These are phyloP conservation scores for Asarcornis scutulata DNA, from an alignment of 2,113 vertebrate genomes.

Conservation along the genomic window DNA sequence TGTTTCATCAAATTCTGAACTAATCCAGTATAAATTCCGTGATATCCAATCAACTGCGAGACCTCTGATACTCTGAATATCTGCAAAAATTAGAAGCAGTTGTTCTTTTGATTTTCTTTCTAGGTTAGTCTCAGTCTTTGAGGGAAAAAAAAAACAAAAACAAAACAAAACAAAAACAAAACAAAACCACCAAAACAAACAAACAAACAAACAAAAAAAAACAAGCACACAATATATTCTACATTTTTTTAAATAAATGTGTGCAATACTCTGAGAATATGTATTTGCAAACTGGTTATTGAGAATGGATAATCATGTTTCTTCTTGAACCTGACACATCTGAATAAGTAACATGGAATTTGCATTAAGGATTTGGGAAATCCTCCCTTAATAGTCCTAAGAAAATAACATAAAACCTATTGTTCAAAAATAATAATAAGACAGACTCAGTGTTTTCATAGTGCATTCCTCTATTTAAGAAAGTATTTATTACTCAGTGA, in stretches of 20 bases:
- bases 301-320: constrained; percentile 51
- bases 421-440: constrained; percentile 5
- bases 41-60: constrained; percentile 97
- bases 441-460: background rate
- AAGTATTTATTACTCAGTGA: background rate
- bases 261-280: constrained; percentile 44
- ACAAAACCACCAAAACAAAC: too few relatives aligned
- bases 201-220: too few relatives aligned
- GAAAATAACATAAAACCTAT: background rate
- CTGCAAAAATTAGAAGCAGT: constrained; percentile 78
- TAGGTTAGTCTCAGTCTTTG: constrained; percentile 9
- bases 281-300: constrained; percentile 22
- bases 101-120: background rate
- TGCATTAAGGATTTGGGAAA: constrained; percentile 21
- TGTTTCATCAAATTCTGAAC: constrained; percentile 97
- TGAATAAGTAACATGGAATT: constrained; percentile 60
- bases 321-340: background rate
- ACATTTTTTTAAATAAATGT: constrained; percentile 46
- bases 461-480: background rate
- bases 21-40: constrained; percentile 98
- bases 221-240: background rate
- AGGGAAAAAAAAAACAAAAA: too few relatives aligned
- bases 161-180: too few relatives aligned
- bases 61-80: constrained; percentile 93
- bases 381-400: background rate